A percentile compares a stretch with the other conserved stretches of the same genome.
These are phyloP conservation scores for Torymus texanus DNA, from an alignment of 2,888 invertebrate species.

Conservation along the genomic window DNA sequence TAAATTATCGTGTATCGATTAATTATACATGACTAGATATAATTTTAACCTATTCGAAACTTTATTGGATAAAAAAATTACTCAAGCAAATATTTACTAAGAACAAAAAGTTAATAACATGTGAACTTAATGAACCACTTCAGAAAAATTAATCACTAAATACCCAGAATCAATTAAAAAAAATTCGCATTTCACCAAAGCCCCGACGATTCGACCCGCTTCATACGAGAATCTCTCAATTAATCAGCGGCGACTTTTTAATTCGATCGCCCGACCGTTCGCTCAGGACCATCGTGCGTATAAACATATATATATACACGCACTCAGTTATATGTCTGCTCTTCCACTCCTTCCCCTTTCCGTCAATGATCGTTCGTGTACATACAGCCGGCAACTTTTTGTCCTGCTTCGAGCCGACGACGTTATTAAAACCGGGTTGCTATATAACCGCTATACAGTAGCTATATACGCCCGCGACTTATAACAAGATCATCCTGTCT, in stretches of 20 bases:
- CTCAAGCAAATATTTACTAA: not conserved
- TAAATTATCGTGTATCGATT: too few species aligned
- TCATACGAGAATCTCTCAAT: conserved; percentile 39
- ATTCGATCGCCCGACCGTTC: conserved; percentile 14
- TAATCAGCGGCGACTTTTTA: conserved; percentile 43
- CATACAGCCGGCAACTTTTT: not conserved
- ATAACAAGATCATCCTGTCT: conserved; percentile 54
- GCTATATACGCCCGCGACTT: conserved; percentile 16
- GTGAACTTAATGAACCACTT: too few species aligned
- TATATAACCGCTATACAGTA: not conserved
- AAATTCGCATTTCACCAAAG: too few species aligned
- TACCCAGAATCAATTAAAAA: too few species aligned
- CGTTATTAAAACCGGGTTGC: conserved; percentile 49
- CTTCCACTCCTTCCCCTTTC: not conserved
- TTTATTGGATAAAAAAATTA: not conserved
- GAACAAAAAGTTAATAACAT: too few species aligned
- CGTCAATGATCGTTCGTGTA: not conserved
- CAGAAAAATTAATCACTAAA: too few species aligned
- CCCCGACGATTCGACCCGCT: too few species aligned
- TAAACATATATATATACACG: not conserved
- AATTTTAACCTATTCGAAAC: too few species aligned
- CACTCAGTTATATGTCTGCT: not conserved
- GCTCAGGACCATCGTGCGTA: not conserved
- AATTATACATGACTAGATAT: too few species aligned
- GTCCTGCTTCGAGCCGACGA: not conserved